Conservation (phyloP, 2,888 invertebrate species). For the Pollenia griseotomentosa region DNA sequence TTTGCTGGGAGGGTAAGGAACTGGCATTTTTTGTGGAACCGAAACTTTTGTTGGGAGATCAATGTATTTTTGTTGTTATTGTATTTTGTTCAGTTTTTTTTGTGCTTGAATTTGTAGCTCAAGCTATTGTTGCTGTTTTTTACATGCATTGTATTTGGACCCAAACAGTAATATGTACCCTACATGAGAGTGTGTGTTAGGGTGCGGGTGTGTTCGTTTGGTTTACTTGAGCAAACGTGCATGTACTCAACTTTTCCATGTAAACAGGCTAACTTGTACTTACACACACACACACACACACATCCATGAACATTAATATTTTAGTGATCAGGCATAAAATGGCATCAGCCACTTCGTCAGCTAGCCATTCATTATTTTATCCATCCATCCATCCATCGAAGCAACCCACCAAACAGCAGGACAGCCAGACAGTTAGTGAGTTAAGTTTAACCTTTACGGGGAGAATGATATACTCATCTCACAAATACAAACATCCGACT, state of each 20-base stretch:
- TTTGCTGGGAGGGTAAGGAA: too few relatives aligned
- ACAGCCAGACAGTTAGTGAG: background rate
- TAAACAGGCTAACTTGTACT: background rate
- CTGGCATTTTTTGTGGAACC: background rate
- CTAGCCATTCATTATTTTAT: slow-evolving; percentile 20
- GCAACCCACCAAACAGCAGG: background rate
- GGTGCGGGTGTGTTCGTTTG: background rate
- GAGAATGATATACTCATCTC: background rate
- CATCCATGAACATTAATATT: slow-evolving; percentile 8
- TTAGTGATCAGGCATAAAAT: slow-evolving; percentile 46
- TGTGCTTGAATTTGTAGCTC: slow-evolving; percentile 16
- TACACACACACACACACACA: background rate
- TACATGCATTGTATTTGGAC: slow-evolving; percentile 41
- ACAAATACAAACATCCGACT: background rate
- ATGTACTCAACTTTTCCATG: background rate
- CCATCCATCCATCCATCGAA: background rate
- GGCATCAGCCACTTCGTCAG: slow-evolving; percentile 26
- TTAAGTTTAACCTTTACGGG: slow-evolving; percentile 12
- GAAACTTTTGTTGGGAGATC: slow-evolving; percentile 4
- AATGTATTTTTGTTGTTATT: background rate
- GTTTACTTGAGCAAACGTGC: background rate
- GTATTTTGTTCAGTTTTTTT: background rate
- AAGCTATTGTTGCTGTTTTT: background rate
- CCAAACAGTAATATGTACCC: slow-evolving; percentile 14
- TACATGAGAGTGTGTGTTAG: background rate